A percentile compares a stretch with the other conserved stretches of the same genome.
phyloP scores from a whole-genome alignment of 1,140 invertebrate species.

The Limonius californicus region DNA sequence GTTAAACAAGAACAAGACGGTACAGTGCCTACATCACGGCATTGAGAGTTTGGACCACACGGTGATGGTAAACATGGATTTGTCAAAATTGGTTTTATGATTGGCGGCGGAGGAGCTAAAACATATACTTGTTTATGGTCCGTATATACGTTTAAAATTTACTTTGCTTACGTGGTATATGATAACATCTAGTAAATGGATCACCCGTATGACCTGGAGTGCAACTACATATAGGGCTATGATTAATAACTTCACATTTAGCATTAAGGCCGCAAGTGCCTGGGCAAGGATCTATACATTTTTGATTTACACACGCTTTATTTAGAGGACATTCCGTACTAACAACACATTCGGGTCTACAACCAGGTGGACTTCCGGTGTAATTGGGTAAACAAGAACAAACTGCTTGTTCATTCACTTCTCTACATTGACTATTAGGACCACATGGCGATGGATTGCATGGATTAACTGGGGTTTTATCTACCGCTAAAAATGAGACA shows the following conservation, averaged over 20 bases:
- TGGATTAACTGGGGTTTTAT: conserved; percentile 47
- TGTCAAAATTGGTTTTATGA: conserved; percentile 35
- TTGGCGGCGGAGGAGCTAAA: conserved; percentile 38
- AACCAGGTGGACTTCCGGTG: conserved; percentile 67
- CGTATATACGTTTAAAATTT: not conserved
- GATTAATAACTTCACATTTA: conserved; percentile 61
- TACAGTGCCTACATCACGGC: conserved; percentile 54
- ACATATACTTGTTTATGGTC: not conserved
- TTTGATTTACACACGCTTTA: conserved; percentile 71
- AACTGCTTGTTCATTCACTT: conserved; percentile 55
- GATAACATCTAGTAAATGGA: conserved; percentile 66
- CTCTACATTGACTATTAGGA: conserved; percentile 61
- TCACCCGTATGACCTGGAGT: conserved; percentile 67
- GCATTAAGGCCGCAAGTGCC: conserved; percentile 72
- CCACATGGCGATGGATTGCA: conserved; percentile 71
- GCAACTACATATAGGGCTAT: conserved; percentile 67
- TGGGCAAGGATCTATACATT: conserved; percentile 75
- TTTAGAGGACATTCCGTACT: conserved; percentile 68
- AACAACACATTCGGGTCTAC: conserved; percentile 70
- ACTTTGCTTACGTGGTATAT: conserved; percentile 47
- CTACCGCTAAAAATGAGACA: not conserved
- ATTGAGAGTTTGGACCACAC: conserved; percentile 64
- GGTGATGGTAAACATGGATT: conserved; percentile 64
- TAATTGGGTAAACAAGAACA: conserved; percentile 64
- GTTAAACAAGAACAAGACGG: conserved; percentile 59